phyloP scores from a whole-genome alignment of 2,888 invertebrate genomes.

The Pomacea canaliculata region DNA sequence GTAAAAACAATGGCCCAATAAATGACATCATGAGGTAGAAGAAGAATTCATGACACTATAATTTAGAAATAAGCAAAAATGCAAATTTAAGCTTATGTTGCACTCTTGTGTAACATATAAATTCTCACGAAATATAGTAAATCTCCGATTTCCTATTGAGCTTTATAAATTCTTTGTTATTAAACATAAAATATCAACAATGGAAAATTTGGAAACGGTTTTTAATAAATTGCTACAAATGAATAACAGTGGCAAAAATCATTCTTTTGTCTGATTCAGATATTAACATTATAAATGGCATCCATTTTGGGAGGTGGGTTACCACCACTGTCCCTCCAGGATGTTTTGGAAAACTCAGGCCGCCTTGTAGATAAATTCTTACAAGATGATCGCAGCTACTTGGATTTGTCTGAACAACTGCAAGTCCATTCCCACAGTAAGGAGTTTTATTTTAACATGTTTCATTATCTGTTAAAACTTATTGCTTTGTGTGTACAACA shows the following conservation, averaged over 20 bases:
- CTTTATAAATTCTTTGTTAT: not conserved
- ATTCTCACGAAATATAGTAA: too few species aligned
- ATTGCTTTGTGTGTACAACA: not conserved
- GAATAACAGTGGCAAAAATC: too few species aligned
- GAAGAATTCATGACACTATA: too few species aligned
- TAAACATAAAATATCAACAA: too few species aligned
- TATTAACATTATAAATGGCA: constrained; percentile 4
- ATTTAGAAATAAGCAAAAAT: too few species aligned
- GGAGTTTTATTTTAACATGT: constrained; percentile 2
- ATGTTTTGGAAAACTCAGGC: constrained; percentile 52
- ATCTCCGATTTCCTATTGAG: too few species aligned
- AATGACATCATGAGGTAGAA: too few species aligned
- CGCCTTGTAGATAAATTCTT: constrained; percentile 56
- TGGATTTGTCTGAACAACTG: constrained; percentile 56
- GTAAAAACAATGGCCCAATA: too few species aligned
- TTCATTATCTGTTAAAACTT: not conserved
- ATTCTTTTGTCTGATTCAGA: not conserved
- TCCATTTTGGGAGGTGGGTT: constrained; percentile 41
- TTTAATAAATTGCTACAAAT: too few species aligned
- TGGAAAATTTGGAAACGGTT: too few species aligned
- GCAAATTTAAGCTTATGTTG: too few species aligned
- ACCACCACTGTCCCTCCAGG: constrained; percentile 49
- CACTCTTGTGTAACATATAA: too few species aligned
- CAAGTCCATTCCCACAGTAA: constrained; percentile 58
- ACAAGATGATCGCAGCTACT: constrained; percentile 54